phyloP scores from a whole-genome alignment of 2,113 vertebrate genomes.

The Alces alces region DNA sequence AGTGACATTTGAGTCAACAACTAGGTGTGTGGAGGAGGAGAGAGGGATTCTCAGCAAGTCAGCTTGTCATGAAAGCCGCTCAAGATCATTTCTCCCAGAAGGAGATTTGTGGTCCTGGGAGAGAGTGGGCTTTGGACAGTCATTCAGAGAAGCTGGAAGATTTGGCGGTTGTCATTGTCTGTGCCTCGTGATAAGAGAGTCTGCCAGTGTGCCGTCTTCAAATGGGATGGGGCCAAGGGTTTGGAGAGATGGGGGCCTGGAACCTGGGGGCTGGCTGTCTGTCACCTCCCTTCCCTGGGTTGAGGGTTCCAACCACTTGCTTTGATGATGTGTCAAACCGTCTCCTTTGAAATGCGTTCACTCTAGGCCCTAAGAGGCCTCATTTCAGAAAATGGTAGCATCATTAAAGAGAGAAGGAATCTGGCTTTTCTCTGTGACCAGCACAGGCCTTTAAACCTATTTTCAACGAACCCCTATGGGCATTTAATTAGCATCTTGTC shows the following conservation, averaged over 20 bases:
- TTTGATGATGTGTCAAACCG: constrained; percentile 30
- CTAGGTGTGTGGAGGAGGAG: neutral
- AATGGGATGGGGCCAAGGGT: neutral
- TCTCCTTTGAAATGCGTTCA: constrained; percentile 38
- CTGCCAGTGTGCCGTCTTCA: neutral
- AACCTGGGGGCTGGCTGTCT: neutral
- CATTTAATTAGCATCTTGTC: constrained; percentile 14
- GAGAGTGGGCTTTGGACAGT: neutral
- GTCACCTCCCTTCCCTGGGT: neutral
- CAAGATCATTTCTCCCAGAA: neutral
- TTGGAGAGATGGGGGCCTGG: neutral
- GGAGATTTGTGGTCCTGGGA: neutral
- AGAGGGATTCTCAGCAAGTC: neutral
- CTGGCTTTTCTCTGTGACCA: neutral
- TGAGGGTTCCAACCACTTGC: neutral
- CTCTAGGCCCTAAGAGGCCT: neutral
- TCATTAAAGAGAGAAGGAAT: neutral
- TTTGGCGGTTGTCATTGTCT: constrained; percentile 13
- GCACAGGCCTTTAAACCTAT: neutral
- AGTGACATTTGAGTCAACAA: neutral
- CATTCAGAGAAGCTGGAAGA: constrained; percentile 43
- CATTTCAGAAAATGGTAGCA: constrained; percentile 15
- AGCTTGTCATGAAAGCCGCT: neutral
- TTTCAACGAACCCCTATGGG: neutral
- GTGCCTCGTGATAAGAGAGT: constrained; percentile 23